A percentile compares a stretch with the other conserved stretches of the same genome.
Conservation (phyloP, 2,797 vertebrate genomes). For the Poecilia picta region DNA sequence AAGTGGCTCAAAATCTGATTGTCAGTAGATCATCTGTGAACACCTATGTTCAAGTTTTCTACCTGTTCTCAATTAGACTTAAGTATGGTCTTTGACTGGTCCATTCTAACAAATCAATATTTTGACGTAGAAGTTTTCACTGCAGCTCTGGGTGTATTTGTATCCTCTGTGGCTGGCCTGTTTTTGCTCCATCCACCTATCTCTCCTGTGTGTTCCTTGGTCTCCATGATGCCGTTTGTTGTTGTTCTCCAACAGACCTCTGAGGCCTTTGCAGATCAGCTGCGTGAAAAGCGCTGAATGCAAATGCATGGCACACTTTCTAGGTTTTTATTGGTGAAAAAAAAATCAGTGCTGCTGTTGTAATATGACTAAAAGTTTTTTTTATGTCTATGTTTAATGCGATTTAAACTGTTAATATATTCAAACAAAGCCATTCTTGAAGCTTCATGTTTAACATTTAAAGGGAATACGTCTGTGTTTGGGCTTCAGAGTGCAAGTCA, state of each 20-base stretch:
- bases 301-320: not conserved
- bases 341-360: not conserved
- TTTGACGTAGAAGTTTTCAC: not conserved
- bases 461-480: slow-evolving; percentile 35
- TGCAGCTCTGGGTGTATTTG: not conserved
- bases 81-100: not conserved
- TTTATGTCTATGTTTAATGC: not conserved
- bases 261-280: not conserved
- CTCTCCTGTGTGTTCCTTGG: not conserved
- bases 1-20: not conserved
- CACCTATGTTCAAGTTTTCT: not conserved
- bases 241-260: not conserved
- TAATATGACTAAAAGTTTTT: not conserved
- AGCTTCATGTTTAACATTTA: not conserved
- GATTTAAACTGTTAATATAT: not conserved
- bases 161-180: not conserved
- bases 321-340: not conserved
- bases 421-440: not conserved
- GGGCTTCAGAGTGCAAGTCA: slow-evolving; percentile 57
- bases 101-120: not conserved
- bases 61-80: not conserved
- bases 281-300: not conserved
- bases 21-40: not conserved
- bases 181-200: not conserved
- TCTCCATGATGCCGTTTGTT: slow-evolving; percentile 6